phyloP scores from a whole-genome alignment of 2,888 invertebrate species.

The Perdita meconis region DNA sequence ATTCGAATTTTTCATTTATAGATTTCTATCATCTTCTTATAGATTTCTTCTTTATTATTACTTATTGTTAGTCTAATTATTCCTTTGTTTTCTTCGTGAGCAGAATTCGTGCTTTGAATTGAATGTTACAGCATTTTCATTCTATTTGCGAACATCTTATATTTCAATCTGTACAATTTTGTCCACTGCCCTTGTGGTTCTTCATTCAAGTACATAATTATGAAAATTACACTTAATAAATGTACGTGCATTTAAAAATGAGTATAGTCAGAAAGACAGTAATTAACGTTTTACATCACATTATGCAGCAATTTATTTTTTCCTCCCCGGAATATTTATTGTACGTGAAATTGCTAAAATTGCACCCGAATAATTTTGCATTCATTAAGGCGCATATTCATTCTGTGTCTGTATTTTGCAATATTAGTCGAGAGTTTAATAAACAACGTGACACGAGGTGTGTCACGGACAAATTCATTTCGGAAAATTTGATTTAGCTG shows the following conservation, averaged over 20 bases:
- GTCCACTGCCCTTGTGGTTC: too few relatives aligned
- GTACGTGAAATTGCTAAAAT: neutral
- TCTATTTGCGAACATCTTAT: neutral
- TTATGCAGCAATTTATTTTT: neutral
- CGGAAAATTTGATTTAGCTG: neutral
- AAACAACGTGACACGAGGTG: neutral
- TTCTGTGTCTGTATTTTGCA: neutral
- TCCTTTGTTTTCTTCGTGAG: too few relatives aligned
- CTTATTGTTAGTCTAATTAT: too few relatives aligned
- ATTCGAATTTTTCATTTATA: too few relatives aligned
- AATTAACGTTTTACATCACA: conserved; percentile 15
- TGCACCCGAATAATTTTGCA: conserved; percentile 17
- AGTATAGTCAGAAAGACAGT: neutral
- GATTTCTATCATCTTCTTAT: too few relatives aligned
- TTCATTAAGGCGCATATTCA: neutral
- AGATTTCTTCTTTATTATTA: too few relatives aligned
- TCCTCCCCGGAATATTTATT: neutral
- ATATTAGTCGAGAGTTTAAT: neutral
- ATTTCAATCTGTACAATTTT: neutral
- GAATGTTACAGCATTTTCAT: neutral
- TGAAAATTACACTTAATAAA: conserved; percentile 6
- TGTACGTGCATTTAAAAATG: conserved; percentile 1
- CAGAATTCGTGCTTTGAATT: neutral
- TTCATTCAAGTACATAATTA: neutral
- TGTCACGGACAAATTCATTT: neutral